phyloP scores from a whole-genome alignment of 2,113 vertebrate species.

The Sceloporus undulatus region DNA sequence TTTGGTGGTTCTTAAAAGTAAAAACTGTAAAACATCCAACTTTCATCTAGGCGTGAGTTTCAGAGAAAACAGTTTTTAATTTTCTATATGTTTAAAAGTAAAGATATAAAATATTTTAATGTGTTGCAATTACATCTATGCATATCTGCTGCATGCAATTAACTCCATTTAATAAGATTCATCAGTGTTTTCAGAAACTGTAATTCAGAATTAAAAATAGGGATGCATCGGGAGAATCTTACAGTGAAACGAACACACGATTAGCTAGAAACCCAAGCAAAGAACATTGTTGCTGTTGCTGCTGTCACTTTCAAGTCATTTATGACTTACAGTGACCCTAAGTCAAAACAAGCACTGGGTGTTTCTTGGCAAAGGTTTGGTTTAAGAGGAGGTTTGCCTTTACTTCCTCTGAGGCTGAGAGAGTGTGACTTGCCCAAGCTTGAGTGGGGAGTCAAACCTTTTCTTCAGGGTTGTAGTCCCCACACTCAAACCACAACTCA shows the following conservation, averaged over 20 bases:
- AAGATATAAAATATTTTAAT: constrained; percentile 39
- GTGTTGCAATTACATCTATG: constrained; percentile 22
- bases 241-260: neutral
- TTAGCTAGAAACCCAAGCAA: neutral
- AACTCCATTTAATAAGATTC: constrained; percentile 43
- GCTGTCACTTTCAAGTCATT: no score
- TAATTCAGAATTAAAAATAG: constrained; percentile 37
- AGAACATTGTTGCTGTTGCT: neutral
- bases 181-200: constrained; percentile 28
- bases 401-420: no score
- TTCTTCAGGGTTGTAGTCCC: no score
- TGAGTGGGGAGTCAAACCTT: no score
- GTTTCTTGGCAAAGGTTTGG: no score
- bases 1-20: neutral
- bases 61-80: neutral
- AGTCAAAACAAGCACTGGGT: no score
- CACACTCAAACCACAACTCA: no score
- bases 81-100: constrained; percentile 2
- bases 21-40: constrained; percentile 9
- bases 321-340: no score
- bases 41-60: neutral
- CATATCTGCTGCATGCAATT: constrained; percentile 35
- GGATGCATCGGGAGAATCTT: constrained; percentile 14
- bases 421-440: no score
- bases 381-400: no score